A percentile compares a stretch with the other conserved stretches of the same genome.
phyloP scores from a whole-genome alignment of 2,113 vertebrate genomes.

The Gallinago jamesoni region DNA sequence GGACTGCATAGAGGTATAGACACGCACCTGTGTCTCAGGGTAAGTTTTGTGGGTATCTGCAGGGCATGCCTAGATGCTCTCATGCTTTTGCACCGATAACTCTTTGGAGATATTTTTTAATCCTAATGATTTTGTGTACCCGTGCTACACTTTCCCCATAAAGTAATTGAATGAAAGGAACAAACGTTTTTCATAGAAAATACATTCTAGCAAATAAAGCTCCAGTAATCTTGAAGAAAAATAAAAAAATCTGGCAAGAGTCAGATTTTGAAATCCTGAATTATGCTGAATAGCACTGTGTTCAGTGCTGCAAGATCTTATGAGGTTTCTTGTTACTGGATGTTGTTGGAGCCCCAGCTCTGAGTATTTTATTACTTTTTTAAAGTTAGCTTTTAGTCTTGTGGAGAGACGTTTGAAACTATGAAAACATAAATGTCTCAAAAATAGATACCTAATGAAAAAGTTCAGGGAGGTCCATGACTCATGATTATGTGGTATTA shows the following conservation, averaged over 20 bases:
- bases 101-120: background rate
- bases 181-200: background rate
- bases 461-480: background rate
- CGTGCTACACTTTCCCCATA: background rate
- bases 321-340: background rate
- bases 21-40: background rate
- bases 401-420: background rate
- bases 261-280: background rate
- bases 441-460: conserved; percentile 23
- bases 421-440: conserved; percentile 1
- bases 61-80: background rate
- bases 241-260: background rate
- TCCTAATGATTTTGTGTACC: background rate
- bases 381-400: conserved; percentile 10
- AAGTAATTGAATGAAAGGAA: background rate
- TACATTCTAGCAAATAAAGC: background rate
- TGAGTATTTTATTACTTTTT: background rate
- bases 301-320: background rate
- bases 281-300: background rate
- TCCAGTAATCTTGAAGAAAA: background rate
- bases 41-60: background rate
- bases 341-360: background rate
- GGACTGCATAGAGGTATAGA: conserved; percentile 31
- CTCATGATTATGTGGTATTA: conserved; percentile 9
- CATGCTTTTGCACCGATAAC: background rate